These are phyloP conservation scores for Helostoma temminkii DNA, from an alignment of 2,797 vertebrate genomes.

Conservation along the genomic window DNA sequence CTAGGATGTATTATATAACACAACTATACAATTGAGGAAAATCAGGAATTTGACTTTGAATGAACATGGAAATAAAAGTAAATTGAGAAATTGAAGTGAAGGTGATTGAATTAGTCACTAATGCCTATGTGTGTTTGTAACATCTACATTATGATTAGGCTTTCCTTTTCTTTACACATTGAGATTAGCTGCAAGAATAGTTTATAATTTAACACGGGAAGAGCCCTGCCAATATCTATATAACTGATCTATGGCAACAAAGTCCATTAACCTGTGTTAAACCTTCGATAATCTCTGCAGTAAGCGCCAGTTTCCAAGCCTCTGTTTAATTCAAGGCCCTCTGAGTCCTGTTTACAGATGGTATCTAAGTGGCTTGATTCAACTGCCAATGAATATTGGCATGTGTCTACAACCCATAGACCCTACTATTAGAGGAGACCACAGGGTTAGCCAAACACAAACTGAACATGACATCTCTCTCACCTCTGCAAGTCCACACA, in stretches of 20 bases:
- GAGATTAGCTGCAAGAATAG: slow-evolving; percentile 11
- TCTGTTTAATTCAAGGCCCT: slow-evolving; percentile 79
- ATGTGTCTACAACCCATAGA: slow-evolving; percentile 87
- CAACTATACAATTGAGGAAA: slow-evolving; percentile 8
- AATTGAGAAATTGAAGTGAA: background rate
- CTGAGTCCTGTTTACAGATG: slow-evolving; percentile 84
- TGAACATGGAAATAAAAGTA: background rate
- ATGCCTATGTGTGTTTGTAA: background rate
- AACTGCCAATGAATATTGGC: slow-evolving; percentile 86
- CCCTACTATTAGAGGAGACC: slow-evolving; percentile 84
- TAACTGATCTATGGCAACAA: slow-evolving; percentile 69
- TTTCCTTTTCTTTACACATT: slow-evolving; percentile 7
- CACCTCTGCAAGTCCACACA: slow-evolving; percentile 65
- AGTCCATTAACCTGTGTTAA: slow-evolving; percentile 78
- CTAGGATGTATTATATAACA: background rate
- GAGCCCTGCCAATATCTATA: slow-evolving; percentile 67
- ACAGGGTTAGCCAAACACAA: slow-evolving; percentile 87
- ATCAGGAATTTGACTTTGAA: background rate
- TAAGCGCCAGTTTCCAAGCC: slow-evolving; percentile 71
- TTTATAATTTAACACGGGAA: slow-evolving; percentile 28
- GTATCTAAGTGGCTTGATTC: slow-evolving; percentile 87
- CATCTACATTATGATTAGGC: slow-evolving; percentile 17
- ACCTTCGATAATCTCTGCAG: slow-evolving; percentile 74
- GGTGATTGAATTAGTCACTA: background rate
- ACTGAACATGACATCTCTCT: slow-evolving; percentile 87